phyloP scores from a whole-genome alignment of 2,113 vertebrate genomes.

The Condylura cristata region DNA sequence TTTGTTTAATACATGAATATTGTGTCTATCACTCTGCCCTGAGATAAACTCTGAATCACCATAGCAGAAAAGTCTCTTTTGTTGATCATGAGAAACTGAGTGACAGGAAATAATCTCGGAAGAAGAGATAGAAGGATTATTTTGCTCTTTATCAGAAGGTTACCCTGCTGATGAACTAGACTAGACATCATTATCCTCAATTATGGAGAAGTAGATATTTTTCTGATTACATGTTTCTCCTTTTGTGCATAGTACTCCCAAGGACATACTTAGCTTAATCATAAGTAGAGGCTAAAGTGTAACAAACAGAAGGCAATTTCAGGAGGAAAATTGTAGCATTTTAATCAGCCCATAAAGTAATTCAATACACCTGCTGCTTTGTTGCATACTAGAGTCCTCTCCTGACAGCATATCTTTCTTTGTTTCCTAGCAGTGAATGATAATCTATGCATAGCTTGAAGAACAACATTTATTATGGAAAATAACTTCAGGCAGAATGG shows the following conservation, averaged over 20 bases:
- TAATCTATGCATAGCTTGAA: conserved; percentile 24
- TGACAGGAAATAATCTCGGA: conserved; percentile 34
- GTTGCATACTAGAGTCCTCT: conserved; percentile 42
- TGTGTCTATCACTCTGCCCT: neutral
- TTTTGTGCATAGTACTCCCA: conserved; percentile 45
- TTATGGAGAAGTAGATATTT: conserved; percentile 46
- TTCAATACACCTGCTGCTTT: conserved; percentile 54
- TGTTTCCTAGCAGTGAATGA: conserved; percentile 17
- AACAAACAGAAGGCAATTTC: conserved; percentile 41
- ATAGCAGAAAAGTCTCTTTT: neutral
- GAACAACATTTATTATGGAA: conserved; percentile 53
- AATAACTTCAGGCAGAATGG: conserved; percentile 53
- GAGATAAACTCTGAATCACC: neutral
- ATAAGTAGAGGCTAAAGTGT: conserved; percentile 24
- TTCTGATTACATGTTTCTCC: conserved; percentile 46
- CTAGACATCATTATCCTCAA: conserved; percentile 15
- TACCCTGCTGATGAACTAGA: neutral
- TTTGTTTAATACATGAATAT: conserved; percentile 31
- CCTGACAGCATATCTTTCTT: conserved; percentile 44
- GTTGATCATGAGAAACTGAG: neutral
- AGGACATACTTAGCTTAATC: conserved; percentile 51
- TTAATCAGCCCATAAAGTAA: conserved; percentile 27
- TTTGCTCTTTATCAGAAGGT: conserved; percentile 33
- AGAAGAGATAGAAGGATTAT: conserved; percentile 58
- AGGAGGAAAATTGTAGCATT: neutral